Percentiles rank a stretch among this genome's conserved stretches.
Evolutionary conservation across 2,113 vertebrate species (phyloP).

Genomic region (Parus major): DNA sequence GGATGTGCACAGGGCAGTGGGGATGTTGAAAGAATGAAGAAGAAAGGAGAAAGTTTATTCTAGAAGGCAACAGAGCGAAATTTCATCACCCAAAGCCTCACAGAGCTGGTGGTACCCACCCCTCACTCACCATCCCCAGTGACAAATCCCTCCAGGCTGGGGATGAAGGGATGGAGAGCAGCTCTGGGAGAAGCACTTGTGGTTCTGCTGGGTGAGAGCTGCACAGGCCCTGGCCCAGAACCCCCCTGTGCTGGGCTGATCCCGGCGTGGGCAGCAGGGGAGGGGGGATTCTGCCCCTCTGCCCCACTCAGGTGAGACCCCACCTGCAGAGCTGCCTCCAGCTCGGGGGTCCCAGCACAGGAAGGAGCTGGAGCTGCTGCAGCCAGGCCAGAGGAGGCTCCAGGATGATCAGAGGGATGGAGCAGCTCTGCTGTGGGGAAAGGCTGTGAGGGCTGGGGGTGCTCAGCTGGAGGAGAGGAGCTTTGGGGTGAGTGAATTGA

Average conservation of each 20-base stretch:
- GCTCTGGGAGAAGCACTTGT: background rate
- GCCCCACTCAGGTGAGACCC: background rate
- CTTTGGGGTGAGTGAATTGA: background rate
- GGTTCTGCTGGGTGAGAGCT: background rate
- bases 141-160: background rate
- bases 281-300: background rate
- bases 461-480: rapidly evolving
- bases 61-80: background rate
- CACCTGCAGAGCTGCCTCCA: background rate
- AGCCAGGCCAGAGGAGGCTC: background rate
- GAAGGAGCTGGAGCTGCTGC: background rate
- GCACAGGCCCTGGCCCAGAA: background rate
- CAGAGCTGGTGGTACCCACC: background rate
- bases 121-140: background rate
- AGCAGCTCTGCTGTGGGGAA: background rate
- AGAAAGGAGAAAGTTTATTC: background rate
- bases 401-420: background rate
- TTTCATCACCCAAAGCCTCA: background rate
- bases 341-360: background rate
- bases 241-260: background rate
- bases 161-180: background rate
- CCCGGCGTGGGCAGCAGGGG: background rate
- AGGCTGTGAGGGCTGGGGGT: background rate
- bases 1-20: background rate
- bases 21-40: background rate